phyloP scores from a whole-genome alignment of 2,888 invertebrate species.

The Pogonocherus hispidulus region DNA sequence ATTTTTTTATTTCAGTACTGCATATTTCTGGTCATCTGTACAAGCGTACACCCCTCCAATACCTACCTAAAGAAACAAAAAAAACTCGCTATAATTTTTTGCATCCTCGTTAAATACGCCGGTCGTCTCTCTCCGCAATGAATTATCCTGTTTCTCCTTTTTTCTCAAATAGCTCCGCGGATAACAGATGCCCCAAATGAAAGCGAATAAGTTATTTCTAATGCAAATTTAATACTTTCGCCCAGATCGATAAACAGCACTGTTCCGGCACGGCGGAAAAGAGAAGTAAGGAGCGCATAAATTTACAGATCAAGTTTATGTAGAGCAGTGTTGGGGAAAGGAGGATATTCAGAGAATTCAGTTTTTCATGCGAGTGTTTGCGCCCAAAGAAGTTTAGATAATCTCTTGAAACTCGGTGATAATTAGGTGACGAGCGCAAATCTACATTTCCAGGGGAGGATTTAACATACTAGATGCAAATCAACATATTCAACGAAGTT shows the following conservation, averaged over 20 bases:
- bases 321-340: background rate
- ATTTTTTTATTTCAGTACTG: too few relatives aligned
- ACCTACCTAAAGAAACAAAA: too few relatives aligned
- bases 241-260: background rate
- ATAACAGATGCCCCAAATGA: conserved; percentile 8
- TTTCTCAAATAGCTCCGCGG: background rate
- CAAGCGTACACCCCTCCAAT: too few relatives aligned
- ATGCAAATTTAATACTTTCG: conserved; percentile 10
- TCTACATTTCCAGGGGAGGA: too few relatives aligned
- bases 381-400: background rate
- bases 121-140: background rate
- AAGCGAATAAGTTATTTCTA: conserved; percentile 6
- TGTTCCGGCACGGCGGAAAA: background rate
- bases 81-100: too few relatives aligned
- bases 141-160: background rate
- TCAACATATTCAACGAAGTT: too few relatives aligned
- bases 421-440: too few relatives aligned
- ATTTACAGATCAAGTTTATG: conserved; percentile 6
- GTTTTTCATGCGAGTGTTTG: background rate
- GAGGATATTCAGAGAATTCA: too few relatives aligned
- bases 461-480: too few relatives aligned
- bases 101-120: too few relatives aligned
- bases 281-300: background rate
- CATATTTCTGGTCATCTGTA: too few relatives aligned
- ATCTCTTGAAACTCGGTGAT: background rate